Conservation (phyloP, 2,113 vertebrate species). For the Phodopus roborovskii region DNA sequence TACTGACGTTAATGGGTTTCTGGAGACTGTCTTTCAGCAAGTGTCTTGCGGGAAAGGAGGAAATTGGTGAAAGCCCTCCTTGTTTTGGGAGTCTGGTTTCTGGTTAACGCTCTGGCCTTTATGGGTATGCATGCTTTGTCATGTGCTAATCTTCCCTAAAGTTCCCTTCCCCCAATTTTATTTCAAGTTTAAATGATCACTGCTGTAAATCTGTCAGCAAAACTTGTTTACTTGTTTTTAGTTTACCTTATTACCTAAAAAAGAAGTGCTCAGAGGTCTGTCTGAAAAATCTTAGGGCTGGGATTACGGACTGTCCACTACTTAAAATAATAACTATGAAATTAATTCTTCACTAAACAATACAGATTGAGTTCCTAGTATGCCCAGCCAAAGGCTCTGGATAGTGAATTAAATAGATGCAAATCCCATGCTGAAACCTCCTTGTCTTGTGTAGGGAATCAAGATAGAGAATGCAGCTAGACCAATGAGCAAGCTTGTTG, state of each 20-base stretch:
- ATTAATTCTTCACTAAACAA: not conserved
- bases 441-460: not conserved
- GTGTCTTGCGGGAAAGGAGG: not conserved
- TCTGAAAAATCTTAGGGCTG: constrained; percentile 24
- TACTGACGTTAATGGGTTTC: not conserved
- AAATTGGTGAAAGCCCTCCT: not conserved
- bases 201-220: not conserved
- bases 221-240: not conserved
- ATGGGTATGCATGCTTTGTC: not conserved
- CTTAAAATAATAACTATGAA: not conserved
- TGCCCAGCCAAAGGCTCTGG: not conserved
- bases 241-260: not conserved
- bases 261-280: not conserved
- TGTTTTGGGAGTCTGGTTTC: not conserved
- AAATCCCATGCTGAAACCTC: not conserved
- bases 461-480: not conserved
- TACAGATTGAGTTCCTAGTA: not conserved
- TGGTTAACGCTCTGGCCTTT: not conserved
- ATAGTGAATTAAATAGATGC: not conserved
- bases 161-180: not conserved
- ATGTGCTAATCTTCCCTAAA: not conserved
- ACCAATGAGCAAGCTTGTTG: not conserved
- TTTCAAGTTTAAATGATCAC: not conserved
- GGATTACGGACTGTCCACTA: not conserved
- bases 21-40: not conserved